Base-by-base conservation (phyloP, 2,797 vertebrate species). In the Tadarida brasiliensis region DNA sequence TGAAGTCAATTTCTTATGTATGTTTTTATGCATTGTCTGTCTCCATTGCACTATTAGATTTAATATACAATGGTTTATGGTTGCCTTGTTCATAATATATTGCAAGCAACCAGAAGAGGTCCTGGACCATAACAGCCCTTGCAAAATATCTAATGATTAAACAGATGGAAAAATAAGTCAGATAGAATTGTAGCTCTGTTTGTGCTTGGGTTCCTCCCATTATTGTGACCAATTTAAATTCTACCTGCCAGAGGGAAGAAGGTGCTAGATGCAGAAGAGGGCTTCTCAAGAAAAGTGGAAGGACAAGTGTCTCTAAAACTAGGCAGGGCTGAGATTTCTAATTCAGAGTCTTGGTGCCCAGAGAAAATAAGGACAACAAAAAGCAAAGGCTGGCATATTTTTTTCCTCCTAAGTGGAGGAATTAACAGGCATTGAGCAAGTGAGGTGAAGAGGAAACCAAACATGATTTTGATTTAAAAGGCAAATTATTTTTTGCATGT, bases 81-180 rank as follows among this genome's bases (percentile, higher is more conserved):
- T 90, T 68, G 7, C 22, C 8, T 51, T 73, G 6, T 87, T 86
- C 7, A 51, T 74, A 84, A 80, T 33, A 24, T 70, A 68, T 68
- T 1, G 28, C 49, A 26, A 92, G 8, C 26, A 82, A 67, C 7
- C n/a, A 78, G 12, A 90, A 92, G 22, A 22, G 26, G 28, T 39
- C n/a, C 35, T 28, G 35, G 33, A 14, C 19, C 3, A 28, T 44
- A 71, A 51, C 0, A 44, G 15, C 33, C 2, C 17, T 4, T 14
- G 2, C 22, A 89, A 91, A 54, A 76, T 61, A 82, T 49, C 19
- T 89, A 91, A 74, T 67, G 30, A 87, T 73, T 73, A 82, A 88
- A 73, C 4, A 61, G 49, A 63, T 73, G 7, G 84, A 82, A 35
- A 61, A 67, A 57, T 15, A 65, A 71, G 61, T 35, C 20, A 33